Conservation (phyloP, 2,113 vertebrate species). For the Peromyscus californicus region DNA sequence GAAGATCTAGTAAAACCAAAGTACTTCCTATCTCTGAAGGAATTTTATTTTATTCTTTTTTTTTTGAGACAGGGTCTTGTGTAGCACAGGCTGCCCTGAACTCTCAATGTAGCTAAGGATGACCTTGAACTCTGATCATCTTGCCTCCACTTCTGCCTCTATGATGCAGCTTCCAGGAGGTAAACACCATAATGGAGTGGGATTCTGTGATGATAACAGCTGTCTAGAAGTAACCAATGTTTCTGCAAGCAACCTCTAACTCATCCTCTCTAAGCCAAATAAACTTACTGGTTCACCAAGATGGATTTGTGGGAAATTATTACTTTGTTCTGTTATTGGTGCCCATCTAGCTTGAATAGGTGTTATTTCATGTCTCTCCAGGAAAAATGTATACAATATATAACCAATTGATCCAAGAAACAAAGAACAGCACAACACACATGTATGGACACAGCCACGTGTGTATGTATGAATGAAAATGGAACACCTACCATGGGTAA, state of each 20-base stretch:
- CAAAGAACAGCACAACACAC: background rate
- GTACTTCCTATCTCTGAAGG: background rate
- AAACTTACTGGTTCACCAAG: background rate
- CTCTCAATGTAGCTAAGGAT: too few relatives aligned
- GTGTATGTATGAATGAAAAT: conserved; percentile 26
- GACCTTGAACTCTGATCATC: background rate
- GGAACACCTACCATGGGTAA: background rate
- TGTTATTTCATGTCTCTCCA: background rate
- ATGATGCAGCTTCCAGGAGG: background rate
- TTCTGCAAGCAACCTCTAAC: background rate
- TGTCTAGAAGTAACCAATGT: background rate
- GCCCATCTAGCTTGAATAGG: background rate
- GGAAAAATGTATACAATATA: background rate
- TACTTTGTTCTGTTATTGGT: background rate
- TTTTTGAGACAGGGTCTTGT: background rate
- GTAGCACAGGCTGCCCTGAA: too few relatives aligned
- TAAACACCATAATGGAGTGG: background rate
- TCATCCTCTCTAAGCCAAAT: background rate
- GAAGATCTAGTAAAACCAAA: background rate
- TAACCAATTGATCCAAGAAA: background rate
- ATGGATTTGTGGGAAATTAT: background rate
- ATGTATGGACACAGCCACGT: background rate
- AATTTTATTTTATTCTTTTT: background rate
- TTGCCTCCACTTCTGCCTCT: background rate
- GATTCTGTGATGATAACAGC: background rate